Percentiles rank a stretch among this genome's conserved stretches.
phyloP scores from a whole-genome alignment of 2,797 vertebrate species.

The Semotilus atromaculatus region DNA sequence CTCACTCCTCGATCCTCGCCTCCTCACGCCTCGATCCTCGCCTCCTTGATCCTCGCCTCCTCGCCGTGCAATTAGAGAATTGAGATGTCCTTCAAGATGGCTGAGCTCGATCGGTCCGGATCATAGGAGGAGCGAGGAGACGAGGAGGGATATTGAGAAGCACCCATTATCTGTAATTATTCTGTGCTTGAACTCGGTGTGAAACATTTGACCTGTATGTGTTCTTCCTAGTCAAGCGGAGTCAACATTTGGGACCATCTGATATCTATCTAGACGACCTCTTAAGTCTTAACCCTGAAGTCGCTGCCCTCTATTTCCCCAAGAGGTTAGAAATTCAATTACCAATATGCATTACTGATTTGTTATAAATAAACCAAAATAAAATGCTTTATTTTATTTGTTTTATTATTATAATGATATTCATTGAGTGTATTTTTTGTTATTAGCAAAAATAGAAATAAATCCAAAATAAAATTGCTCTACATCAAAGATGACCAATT shows the following conservation, averaged over 20 bases:
- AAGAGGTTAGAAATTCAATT: slow-evolving; percentile 77
- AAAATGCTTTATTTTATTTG: background rate
- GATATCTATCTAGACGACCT: slow-evolving; percentile 89
- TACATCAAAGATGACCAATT: background rate
- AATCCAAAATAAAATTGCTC: too few relatives aligned
- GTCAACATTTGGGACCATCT: slow-evolving; percentile 79
- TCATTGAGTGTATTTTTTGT: background rate
- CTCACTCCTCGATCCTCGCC: too few relatives aligned
- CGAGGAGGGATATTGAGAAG: too few relatives aligned
- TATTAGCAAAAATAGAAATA: too few relatives aligned
- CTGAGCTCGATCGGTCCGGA: too few relatives aligned
- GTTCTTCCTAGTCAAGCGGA: slow-evolving; percentile 77
- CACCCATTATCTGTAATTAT: background rate
- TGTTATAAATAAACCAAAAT: background rate
- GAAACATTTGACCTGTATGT: background rate
- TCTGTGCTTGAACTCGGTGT: background rate
- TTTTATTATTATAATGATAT: background rate
- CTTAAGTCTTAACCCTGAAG: slow-evolving; percentile 78
- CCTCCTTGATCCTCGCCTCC: too few relatives aligned
- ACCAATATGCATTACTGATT: background rate
- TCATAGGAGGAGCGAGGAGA: too few relatives aligned
- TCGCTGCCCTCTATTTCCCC: slow-evolving; percentile 85
- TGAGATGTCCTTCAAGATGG: too few relatives aligned
- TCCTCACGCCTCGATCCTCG: too few relatives aligned
- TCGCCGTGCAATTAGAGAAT: too few relatives aligned